These are phyloP conservation scores for Ataeniobius toweri DNA, from an alignment of 2,797 vertebrate genomes.

Conservation along the genomic window DNA sequence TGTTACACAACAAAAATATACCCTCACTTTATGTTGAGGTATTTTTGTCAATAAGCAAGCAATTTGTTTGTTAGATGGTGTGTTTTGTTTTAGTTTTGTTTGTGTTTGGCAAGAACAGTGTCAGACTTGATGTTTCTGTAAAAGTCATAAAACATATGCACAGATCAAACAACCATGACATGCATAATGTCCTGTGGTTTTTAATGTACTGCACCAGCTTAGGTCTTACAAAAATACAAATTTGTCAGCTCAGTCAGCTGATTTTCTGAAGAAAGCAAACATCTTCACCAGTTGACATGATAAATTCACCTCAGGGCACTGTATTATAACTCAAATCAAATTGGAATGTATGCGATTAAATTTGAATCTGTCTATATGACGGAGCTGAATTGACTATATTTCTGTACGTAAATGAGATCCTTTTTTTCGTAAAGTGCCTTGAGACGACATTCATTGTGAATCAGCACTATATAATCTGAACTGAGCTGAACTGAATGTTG, in stretches of 20 bases:
- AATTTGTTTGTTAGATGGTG: neutral
- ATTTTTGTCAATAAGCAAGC: neutral
- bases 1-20: neutral
- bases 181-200: neutral
- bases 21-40: neutral
- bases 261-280: neutral
- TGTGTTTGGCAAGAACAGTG: neutral
- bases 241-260: neutral
- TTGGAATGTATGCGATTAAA: neutral
- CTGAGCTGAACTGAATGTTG: too few relatives aligned
- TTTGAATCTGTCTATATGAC: neutral
- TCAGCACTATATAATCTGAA: neutral
- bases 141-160: neutral
- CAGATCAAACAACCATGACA: neutral
- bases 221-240: neutral
- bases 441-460: too few relatives aligned
- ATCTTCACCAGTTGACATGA: neutral
- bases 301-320: neutral
- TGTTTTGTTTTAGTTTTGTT: neutral
- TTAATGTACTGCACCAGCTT: neutral
- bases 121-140: neutral
- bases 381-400: too few relatives aligned
- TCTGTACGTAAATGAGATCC: neutral
- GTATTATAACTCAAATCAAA: neutral
- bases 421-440: neutral